Evolutionary conservation across 2,113 vertebrate genomes (phyloP), one percentile per base, ranked within the genome.

Genomic region (Eulemur macaco): DNA sequence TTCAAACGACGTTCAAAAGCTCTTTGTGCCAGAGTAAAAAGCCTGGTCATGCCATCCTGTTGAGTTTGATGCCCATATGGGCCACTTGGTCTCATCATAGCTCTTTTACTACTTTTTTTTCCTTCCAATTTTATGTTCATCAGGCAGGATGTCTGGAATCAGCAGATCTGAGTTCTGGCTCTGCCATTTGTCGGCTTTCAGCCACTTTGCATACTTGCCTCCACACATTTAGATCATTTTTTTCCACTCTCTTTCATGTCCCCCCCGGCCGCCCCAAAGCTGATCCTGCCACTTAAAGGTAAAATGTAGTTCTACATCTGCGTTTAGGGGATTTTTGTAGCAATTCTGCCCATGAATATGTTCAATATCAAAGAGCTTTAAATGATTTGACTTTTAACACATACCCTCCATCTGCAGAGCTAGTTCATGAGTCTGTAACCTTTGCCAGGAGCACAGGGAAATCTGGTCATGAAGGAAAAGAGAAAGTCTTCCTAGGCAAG

Each of bases 1-100:
- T 74, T 96, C 93, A 91, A 96, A 93, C n/a, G n/a, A 47, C 31
- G n/a, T 21, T 97, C 76, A 21, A 64, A 91, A 85, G 54, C 56
- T 82, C 63, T 93, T 73, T 56, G 47, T 54, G 89, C 96, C 89
- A 42, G 73, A 83, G 73, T 66, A 37, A 94, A 68, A 37, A 47
- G 78, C 68, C 96, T 96, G 96, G 89, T 63, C 50, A 29, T 23
- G 37, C 60, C 58, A 37, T 89, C 68, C 2, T 15, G n/a, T 9
- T 2, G 25, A 42, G 29, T 71, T 10, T 42, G 92, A 81, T 82
- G 81, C 54, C 63, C 85, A 63, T 45, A 82, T 88, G 95, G 91
- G 78, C 81, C 17, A 17, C 78, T 80, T 42, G 71, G 47, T 93
- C 80, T 93, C 29, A 18, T 81, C 64, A 4, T 1, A 54, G 50